phyloP scores from a whole-genome alignment of 2,797 vertebrate genomes.

The Brachyrhaphis roseni region DNA sequence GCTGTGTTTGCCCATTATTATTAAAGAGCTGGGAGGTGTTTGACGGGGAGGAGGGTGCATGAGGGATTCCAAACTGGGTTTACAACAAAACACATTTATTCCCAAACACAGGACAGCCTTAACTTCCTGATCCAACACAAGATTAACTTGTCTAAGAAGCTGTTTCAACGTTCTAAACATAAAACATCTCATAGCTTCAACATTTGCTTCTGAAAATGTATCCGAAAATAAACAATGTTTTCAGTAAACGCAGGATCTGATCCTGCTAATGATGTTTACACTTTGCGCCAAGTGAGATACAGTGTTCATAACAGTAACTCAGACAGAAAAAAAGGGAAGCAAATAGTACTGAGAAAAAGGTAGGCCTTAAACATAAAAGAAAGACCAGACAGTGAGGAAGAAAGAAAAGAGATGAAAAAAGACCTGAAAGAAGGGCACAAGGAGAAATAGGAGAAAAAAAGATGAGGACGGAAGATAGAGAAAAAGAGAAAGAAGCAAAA shows the following conservation, averaged over 20 bases:
- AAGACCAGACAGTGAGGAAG: not conserved
- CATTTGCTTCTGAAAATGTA: too few relatives aligned
- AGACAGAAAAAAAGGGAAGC: not conserved
- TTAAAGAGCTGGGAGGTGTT: constrained; percentile 2
- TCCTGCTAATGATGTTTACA: not conserved
- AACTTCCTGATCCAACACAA: not conserved
- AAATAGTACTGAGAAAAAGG: not conserved
- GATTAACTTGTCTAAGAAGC: not conserved
- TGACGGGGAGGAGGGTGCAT: not conserved
- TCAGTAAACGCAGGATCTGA: not conserved
- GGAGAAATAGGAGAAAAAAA: not conserved
- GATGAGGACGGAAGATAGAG: not conserved
- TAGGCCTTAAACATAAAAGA: not conserved
- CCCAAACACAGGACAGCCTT: not conserved
- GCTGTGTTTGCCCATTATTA: constrained; percentile 59
- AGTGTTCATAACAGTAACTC: not conserved
- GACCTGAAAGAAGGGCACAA: not conserved
- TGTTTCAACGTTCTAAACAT: too few relatives aligned
- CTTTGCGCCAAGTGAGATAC: not conserved
- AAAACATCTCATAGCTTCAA: too few relatives aligned
- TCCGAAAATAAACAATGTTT: not conserved
- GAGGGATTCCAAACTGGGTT: not conserved
- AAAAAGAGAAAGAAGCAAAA: not conserved
- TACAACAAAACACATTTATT: not conserved
- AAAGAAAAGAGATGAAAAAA: not conserved